Evolutionary conservation across 2,888 invertebrate genomes (phyloP), one percentile per base, ranked within the genome.

Genomic region (Hesperia comma): DNA sequence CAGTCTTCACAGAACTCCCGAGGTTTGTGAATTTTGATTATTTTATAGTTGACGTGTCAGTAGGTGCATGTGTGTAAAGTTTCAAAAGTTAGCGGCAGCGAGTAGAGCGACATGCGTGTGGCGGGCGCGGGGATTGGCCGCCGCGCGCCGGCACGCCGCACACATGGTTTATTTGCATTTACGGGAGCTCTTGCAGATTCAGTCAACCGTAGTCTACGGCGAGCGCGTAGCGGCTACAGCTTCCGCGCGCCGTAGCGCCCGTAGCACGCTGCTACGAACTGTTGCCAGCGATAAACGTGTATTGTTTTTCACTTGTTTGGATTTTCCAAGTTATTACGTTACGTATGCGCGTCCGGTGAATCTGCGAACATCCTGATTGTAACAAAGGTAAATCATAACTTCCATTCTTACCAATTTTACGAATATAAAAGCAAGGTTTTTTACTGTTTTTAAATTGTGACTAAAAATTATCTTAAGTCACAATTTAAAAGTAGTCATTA

Each of bases 1-100:
- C 93, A 94, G 76, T 86, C 94, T 79, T 89, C 93, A 84, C 93
- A 93, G 82, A 93, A 92, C 82, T 89, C 93, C 68, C 92, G 93
- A 89, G 92, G 93, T 87, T 86, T 85, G 86, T 89, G 85, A 70
- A 77, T 72, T 73, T 62, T 79, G 76, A 73, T 72, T 74, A 69
- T 76, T 74, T 72, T 71, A 63, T 70, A 63, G 17, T 76, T 62
- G 74, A 72, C 71, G 75, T 79, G 79, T 80, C 76, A 81, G 75
- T 75, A 79, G 82, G 82, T 84, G 84, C 85, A 86, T 87, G 81
- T 83, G 85, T 82, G 81, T 77, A 83, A 91, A 91, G 87, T 90
- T 92, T 90, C 78, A 78, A 90, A 90, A 86, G 86, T 88, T 85
- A 82, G 82, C 88, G 86, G 86, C 82, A 77, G 79, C n/a, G n/a